Percentiles rank a stretch among this genome's conserved stretches.
Conservation (phyloP, 2,888 invertebrate genomes). For the Carpatolechia fugitivella region DNA sequence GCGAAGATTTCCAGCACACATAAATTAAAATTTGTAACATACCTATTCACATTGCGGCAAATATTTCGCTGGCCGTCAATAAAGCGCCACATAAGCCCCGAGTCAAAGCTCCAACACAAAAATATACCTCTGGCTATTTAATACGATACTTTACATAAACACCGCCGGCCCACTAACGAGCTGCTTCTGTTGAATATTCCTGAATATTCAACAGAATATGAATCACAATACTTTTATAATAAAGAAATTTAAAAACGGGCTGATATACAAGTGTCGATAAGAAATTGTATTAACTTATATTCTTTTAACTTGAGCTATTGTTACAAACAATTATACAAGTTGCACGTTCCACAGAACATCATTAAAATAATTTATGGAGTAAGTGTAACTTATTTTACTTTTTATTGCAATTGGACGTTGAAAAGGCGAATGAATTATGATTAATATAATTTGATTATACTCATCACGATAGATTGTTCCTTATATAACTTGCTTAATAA, state of each 20-base stretch:
- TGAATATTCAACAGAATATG: conserved; percentile 70
- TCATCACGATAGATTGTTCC: no score
- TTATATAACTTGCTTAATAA: no score
- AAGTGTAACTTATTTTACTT: no score
- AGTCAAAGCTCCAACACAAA: conserved; percentile 15
- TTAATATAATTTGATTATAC: no score
- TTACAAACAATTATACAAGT: neutral
- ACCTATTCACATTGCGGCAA: no score
- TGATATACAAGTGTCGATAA: conserved; percentile 18
- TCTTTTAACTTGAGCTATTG: neutral
- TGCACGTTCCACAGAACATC: no score
- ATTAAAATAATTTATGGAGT: no score
- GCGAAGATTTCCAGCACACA: no score
- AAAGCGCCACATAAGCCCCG: neutral
- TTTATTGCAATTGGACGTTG: no score
- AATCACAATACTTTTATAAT: conserved; percentile 66
- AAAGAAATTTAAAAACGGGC: conserved; percentile 47
- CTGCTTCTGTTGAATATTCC: conserved; percentile 67
- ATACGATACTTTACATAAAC: conserved; percentile 52
- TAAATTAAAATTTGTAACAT: no score
- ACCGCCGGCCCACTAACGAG: conserved; percentile 62
- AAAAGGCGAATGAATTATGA: no score
- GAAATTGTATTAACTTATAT: neutral
- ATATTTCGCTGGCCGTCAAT: neutral
- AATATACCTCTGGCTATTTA: conserved; percentile 24